Evolutionary conservation across 1,140 invertebrate species (phyloP), one percentile per base, ranked within the genome.

Genomic region (Oedothorax gibbosus): DNA sequence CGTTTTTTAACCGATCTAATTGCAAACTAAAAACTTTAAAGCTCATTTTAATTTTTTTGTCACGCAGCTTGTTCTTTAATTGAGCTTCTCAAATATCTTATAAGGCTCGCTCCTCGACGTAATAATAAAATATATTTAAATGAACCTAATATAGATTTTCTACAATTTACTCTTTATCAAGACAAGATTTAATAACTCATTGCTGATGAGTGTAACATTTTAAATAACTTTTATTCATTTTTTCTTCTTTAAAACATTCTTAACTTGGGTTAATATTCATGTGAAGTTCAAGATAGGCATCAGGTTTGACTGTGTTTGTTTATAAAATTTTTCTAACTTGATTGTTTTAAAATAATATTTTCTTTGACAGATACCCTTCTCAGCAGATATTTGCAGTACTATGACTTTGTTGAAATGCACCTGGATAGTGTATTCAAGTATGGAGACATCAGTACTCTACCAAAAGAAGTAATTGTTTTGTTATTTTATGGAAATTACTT

Each of bases 391-490:
- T 77, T 91, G 20, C 88, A 88, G 54, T 86, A 86, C 68, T 87
- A 90, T 85, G 87, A 89, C 50, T 90, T 91, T 79, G 89, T 90
- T 68, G 90, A 90, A 86, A 88, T 91, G 64, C 89, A 90, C 86
- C 84, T 91, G 18, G 90, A 91, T 81, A 90, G 89, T 85, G 89
- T 91, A 68, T 90, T 90, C 81, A 90, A 90, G 69, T 90, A 90
- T 88, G 89, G 90, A 21, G 90, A 90, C 79, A 89, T 89, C 65
- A 89, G 89, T 78, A 87, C 86, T 53, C 85, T 90, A 56, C 90
- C 90, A 11, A 88, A 87, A 88, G 90, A 91, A 88, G 90, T 90
- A 88, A 86, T 60, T 77, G 18, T 57, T 20, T 35, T 49, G 35
- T 35, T 35, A 35, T 35, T 35, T 1, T 35, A 35, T 35, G 35